Percentiles rank a stretch among this genome's conserved stretches.
Conservation (phyloP, 2,113 vertebrate genomes). For the Trinectes maculatus region DNA sequence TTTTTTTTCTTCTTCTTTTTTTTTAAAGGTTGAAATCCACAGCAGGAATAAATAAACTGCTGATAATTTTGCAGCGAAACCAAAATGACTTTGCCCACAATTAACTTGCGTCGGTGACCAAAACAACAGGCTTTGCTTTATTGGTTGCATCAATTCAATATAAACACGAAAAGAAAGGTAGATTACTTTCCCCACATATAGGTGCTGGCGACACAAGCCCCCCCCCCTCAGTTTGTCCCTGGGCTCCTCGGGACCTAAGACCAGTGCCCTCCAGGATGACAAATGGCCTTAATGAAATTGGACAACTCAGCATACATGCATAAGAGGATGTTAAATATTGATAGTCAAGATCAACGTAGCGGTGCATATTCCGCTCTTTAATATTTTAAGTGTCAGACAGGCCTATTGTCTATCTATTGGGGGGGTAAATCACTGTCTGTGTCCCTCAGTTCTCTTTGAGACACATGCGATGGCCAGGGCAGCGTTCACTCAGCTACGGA, state of each 20-base stretch:
- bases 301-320: slow-evolving; percentile 98
- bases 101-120: slow-evolving; percentile 2
- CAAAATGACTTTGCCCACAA: slow-evolving; percentile 9
- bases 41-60: slow-evolving; percentile 9
- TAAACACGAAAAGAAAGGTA: slow-evolving; percentile 14
- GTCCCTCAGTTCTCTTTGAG: slow-evolving; percentile 56
- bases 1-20: too few species aligned
- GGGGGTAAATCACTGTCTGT: slow-evolving; percentile 72
- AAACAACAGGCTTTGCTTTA: slow-evolving; percentile 23
- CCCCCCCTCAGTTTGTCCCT: slow-evolving; percentile 62
- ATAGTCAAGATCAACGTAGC: slow-evolving; percentile 90
- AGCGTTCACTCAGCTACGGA: slow-evolving; percentile 54
- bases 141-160: slow-evolving; percentile 1
- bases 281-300: slow-evolving; percentile 99
- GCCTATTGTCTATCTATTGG: slow-evolving; percentile 85
- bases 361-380: slow-evolving; percentile 96
- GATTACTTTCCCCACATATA: slow-evolving; percentile 10
- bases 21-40: slow-evolving; percentile 18
- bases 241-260: slow-evolving; percentile 70
- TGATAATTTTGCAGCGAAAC: slow-evolving; percentile 23
- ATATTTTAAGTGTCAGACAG: slow-evolving; percentile 92
- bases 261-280: slow-evolving; percentile 88
- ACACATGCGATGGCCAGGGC: slow-evolving; percentile 54
- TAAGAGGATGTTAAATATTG: slow-evolving; percentile 99
- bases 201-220: slow-evolving; percentile 45